A percentile compares a stretch with the other conserved stretches of the same genome.
phyloP scores from a whole-genome alignment of 2,888 invertebrate genomes.

The Ariolimax columbianus region DNA sequence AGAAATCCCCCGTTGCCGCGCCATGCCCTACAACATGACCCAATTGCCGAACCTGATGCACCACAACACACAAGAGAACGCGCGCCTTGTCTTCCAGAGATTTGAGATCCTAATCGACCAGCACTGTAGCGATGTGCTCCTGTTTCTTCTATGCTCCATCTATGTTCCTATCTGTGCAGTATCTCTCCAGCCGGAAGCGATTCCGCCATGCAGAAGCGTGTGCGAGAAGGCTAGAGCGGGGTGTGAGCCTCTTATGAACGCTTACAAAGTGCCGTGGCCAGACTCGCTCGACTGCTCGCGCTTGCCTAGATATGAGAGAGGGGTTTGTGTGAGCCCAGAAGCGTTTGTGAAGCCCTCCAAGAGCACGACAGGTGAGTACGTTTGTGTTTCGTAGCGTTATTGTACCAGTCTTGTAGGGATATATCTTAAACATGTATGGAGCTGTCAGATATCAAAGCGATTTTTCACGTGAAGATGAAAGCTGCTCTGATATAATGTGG shows the following conservation, averaged over 20 bases:
- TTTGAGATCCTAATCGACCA: conserved; percentile 69
- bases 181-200: conserved; percentile 69
- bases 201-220: conserved; percentile 74
- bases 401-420: neutral
- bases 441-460: too few relatives aligned
- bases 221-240: conserved; percentile 69
- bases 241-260: conserved; percentile 72
- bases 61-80: conserved; percentile 74
- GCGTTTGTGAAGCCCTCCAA: conserved; percentile 62
- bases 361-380: conserved; percentile 15
- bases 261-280: conserved; percentile 74
- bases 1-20: conserved; percentile 69
- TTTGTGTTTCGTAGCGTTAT: neutral
- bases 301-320: conserved; percentile 72
- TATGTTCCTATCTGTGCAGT: conserved; percentile 75
- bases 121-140: conserved; percentile 70
- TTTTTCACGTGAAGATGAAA: too few relatives aligned
- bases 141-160: conserved; percentile 74
- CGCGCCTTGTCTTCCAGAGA: conserved; percentile 70
- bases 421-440: too few relatives aligned
- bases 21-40: conserved; percentile 76
- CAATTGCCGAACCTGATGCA: conserved; percentile 74
- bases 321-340: conserved; percentile 72
- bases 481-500: too few relatives aligned
- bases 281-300: conserved; percentile 67